Percentiles rank a stretch among this genome's conserved stretches.
Evolutionary conservation across 2,797 vertebrate species (phyloP).

Genomic region (Catostomus latipinnis): DNA sequence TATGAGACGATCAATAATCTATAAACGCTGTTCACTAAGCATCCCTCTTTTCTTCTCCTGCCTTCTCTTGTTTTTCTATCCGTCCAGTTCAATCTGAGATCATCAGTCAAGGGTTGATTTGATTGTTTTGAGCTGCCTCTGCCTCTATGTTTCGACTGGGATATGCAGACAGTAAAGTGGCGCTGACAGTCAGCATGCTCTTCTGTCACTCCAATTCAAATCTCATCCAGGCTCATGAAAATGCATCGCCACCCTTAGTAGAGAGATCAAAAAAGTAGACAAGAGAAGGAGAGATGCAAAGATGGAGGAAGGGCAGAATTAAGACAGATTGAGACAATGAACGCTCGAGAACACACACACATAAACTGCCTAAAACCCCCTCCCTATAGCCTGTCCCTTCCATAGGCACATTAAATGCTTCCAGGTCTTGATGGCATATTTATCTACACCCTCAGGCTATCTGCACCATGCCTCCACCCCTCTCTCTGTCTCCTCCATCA

Average conservation of each 20-base stretch:
- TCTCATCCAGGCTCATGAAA: conserved; percentile 29
- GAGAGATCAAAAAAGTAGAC: conserved; percentile 32
- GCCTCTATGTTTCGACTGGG: conserved; percentile 11
- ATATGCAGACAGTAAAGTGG: conserved; percentile 12
- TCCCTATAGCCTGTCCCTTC: conserved; percentile 21
- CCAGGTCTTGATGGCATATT: conserved; percentile 52
- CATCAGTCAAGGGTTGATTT: conserved; percentile 20
- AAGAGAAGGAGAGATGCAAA: conserved; percentile 32
- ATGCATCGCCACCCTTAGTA: conserved; percentile 13
- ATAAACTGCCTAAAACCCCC: not conserved
- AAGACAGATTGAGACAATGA: conserved; percentile 24
- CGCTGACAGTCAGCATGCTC: conserved; percentile 41
- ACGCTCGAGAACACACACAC: not conserved
- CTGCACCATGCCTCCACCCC: conserved; percentile 27
- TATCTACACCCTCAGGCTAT: conserved; percentile 39
- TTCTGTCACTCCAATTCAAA: conserved; percentile 34
- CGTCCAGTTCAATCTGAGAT: conserved; percentile 30
- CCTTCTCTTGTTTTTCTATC: conserved; percentile 17
- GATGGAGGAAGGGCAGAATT: conserved; percentile 33
- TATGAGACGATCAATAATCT: conserved; percentile 31
- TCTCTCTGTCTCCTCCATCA: conserved; percentile 32
- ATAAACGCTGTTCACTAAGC: not conserved
- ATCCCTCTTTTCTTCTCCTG: conserved; percentile 19
- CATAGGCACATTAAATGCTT: conserved; percentile 53
- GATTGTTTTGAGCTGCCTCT: conserved; percentile 41